Evolutionary conservation across 1,140 invertebrate species (phyloP).

Genomic region (Eupristina koningsbergeri): DNA sequence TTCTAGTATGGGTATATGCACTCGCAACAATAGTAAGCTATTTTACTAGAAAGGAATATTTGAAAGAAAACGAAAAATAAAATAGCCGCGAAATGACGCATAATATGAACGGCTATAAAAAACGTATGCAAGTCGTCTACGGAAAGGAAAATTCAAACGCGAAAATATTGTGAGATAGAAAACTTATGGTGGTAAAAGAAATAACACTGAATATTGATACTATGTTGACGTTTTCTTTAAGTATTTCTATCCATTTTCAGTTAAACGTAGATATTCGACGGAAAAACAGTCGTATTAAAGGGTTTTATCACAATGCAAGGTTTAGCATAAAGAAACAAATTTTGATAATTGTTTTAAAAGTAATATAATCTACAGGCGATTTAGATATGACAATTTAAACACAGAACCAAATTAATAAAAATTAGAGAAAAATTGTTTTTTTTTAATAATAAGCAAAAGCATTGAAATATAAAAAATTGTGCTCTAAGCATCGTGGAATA

Average conservation of each 20-base stretch:
- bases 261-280: background rate
- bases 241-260: background rate
- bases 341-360: too few species aligned
- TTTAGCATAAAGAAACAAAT: background rate
- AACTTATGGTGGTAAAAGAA: slow-evolving; percentile 4
- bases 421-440: too few species aligned
- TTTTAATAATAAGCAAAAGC: too few species aligned
- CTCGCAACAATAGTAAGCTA: background rate
- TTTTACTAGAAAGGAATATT: background rate
- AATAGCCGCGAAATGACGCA: background rate
- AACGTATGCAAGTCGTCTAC: background rate
- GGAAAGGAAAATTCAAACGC: background rate
- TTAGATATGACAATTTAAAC: too few species aligned
- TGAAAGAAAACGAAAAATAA: slow-evolving; percentile 1
- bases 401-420: too few species aligned
- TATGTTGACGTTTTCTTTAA: background rate
- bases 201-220: slow-evolving; percentile 2
- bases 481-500: too few species aligned
- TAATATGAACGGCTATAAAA: slow-evolving; percentile 9
- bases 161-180: background rate
- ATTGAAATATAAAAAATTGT: too few species aligned
- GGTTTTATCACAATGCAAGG: background rate
- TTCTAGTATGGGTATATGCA: background rate
- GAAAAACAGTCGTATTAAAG: background rate
- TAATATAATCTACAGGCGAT: too few species aligned